Percentiles rank a stretch among this genome's conserved stretches.
Evolutionary conservation across 2,113 vertebrate genomes (phyloP).

Genomic region (Ptilonorhynchus violaceus): DNA sequence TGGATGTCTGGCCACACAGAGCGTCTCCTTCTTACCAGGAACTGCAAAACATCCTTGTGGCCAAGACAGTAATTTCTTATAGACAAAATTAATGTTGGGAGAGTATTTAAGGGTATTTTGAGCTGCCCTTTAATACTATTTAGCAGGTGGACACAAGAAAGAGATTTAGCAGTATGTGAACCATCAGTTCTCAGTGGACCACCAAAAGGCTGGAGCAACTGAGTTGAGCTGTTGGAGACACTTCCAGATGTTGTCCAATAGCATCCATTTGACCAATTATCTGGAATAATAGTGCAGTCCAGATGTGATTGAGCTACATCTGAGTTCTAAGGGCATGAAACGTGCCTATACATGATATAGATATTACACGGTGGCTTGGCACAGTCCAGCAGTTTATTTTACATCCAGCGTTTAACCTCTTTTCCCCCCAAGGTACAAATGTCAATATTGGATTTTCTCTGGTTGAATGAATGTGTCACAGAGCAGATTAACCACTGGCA

Average conservation of each 20-base stretch:
- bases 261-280: not conserved
- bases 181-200: not conserved
- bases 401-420: constrained; percentile 63
- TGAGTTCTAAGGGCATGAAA: not conserved
- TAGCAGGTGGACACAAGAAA: constrained; percentile 21
- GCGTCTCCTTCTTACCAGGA: not conserved
- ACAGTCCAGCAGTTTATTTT: constrained; percentile 46
- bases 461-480: constrained; percentile 71
- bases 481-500: constrained; percentile 74
- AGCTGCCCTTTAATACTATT: constrained; percentile 1
- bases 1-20: not conserved
- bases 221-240: not conserved
- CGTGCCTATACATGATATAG: not conserved
- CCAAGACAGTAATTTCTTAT: not conserved
- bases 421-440: constrained; percentile 64
- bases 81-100: not conserved
- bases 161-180: not conserved
- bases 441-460: constrained; percentile 77
- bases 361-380: not conserved
- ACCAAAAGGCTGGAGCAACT: not conserved
- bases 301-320: not conserved
- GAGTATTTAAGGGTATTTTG: not conserved
- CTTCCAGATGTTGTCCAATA: constrained; percentile 24
- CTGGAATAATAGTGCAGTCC: not conserved
- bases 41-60: not conserved